Evolutionary conservation across 2,888 invertebrate genomes (phyloP).

Genomic region (Exocentrus adspersus): DNA sequence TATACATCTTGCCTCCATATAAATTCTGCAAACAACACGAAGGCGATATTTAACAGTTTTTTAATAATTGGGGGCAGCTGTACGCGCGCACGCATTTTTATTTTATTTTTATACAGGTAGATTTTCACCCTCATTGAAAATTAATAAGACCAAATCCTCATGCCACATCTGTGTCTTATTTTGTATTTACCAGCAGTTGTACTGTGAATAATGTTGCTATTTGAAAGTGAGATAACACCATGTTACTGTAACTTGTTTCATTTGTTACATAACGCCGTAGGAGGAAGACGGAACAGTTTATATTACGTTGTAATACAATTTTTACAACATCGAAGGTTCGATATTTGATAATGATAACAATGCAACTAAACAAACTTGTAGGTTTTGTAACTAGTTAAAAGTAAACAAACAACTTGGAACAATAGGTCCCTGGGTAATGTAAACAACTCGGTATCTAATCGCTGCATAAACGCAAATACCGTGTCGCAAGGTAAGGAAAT

Average conservation of each 20-base stretch:
- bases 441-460: slow-evolving; percentile 12
- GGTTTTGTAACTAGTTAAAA: background rate
- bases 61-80: slow-evolving; percentile 12
- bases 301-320: no score
- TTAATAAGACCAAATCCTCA: no score
- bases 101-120: no score
- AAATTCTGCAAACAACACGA: background rate
- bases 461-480: slow-evolving; percentile 12
- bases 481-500: slow-evolving; percentile 10
- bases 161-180: background rate
- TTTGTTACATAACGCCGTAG: no score
- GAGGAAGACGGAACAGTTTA: no score
- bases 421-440: slow-evolving; percentile 1
- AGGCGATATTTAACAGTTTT: background rate
- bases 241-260: no score
- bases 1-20: slow-evolving; percentile 2
- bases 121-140: slow-evolving; percentile 11
- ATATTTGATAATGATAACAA: no score
- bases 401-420: slow-evolving; percentile 13
- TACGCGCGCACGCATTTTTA: background rate
- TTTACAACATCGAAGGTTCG: no score
- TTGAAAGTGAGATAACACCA: background rate
- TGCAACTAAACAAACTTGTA: background rate
- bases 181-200: background rate
- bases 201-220: background rate